phyloP scores from a whole-genome alignment of 2,797 vertebrate species.

The Epinephelus coioides region DNA sequence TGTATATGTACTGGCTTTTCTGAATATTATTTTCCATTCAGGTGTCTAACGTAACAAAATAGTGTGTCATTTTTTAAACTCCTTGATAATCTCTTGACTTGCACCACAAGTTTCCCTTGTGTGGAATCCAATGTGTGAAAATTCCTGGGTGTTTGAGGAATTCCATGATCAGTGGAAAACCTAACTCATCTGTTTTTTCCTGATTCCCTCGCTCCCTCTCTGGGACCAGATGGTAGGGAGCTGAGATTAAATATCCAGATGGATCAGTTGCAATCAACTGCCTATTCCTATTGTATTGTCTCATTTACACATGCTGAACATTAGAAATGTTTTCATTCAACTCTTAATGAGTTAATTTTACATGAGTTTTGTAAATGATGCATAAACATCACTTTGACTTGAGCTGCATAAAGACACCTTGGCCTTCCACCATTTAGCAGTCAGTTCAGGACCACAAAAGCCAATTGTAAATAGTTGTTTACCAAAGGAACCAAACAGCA shows the following conservation, averaged over 20 bases:
- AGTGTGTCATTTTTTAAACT: background rate
- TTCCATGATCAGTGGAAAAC: conserved; percentile 10
- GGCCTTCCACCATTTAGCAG: background rate
- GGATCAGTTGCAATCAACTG: background rate
- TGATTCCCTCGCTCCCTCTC: background rate
- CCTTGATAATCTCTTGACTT: background rate
- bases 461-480: conserved; percentile 33
- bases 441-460: conserved; percentile 23
- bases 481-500: conserved; percentile 2
- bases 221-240: background rate
- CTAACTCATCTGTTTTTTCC: conserved; percentile 7
- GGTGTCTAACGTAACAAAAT: background rate
- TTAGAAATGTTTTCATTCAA: background rate
- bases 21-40: background rate
- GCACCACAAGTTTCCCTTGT: background rate
- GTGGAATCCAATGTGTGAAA: background rate
- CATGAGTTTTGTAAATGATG: background rate
- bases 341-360: background rate
- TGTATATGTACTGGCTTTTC: background rate
- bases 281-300: background rate
- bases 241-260: conserved; percentile 11
- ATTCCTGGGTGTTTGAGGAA: background rate
- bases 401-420: background rate
- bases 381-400: background rate
- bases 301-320: background rate